Percentiles rank a stretch among this genome's conserved stretches.
Conservation (phyloP, 2,888 invertebrate species). For the Ornithoptera alexandrae region DNA sequence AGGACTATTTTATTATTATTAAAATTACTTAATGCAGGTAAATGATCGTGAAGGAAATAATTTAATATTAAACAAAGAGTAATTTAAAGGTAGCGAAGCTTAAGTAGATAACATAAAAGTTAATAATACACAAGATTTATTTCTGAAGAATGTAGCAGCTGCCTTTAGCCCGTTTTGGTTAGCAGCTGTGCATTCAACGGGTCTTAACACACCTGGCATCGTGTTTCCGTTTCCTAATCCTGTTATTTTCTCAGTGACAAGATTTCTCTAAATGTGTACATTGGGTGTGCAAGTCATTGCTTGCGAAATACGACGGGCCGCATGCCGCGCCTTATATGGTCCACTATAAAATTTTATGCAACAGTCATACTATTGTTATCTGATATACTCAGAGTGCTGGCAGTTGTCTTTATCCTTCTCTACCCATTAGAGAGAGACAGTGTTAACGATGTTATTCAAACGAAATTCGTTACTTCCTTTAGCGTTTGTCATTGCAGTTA, state of each 20-base stretch:
- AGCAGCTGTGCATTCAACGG: constrained; percentile 27
- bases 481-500: not conserved
- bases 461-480: constrained; percentile 6
- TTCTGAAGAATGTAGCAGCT: constrained; percentile 25
- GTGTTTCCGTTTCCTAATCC: constrained; percentile 12
- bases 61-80: not conserved
- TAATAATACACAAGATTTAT: constrained; percentile 5
- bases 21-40: not conserved
- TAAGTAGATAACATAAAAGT: constrained; percentile 1
- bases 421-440: not conserved
- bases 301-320: constrained; percentile 16
- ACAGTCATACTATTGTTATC: constrained; percentile 25
- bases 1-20: too few relatives aligned
- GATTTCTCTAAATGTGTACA: constrained; percentile 15
- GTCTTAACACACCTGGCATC: constrained; percentile 23
- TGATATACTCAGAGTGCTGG: not conserved
- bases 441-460: constrained; percentile 3
- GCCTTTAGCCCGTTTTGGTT: constrained; percentile 7
- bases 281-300: constrained; percentile 10
- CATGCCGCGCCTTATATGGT: constrained; percentile 27
- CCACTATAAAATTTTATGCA: constrained; percentile 21
- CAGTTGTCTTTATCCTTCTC: constrained; percentile 12
- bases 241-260: constrained; percentile 10
- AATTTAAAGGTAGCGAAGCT: not conserved
- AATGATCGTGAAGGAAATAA: not conserved